Conservation (phyloP, 2,797 vertebrate genomes). For the Smutsia temminckii region DNA sequence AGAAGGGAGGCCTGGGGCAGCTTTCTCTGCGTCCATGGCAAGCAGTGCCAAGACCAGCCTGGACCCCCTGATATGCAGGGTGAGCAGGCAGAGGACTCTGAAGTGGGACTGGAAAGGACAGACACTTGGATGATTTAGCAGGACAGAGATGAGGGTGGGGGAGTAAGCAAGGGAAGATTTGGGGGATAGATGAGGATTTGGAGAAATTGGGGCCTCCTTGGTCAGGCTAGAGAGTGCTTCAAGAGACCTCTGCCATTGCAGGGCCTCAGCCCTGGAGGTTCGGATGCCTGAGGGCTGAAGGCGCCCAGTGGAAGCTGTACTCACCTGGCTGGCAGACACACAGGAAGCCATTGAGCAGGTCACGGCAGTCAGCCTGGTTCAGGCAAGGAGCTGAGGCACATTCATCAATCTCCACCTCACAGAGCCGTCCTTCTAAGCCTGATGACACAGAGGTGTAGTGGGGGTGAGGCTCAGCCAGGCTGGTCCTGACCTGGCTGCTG, state of each 20-base stretch:
- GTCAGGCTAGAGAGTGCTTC: neutral
- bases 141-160: neutral
- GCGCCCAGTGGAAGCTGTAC: neutral
- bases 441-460: neutral
- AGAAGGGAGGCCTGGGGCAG: neutral
- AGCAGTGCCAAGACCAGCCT: neutral
- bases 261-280: neutral
- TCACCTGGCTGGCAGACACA: conserved; percentile 77
- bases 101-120: neutral
- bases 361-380: conserved; percentile 68
- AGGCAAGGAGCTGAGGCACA: conserved; percentile 78
- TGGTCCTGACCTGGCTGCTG: too few species aligned
- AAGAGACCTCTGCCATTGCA: neutral
- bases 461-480: neutral
- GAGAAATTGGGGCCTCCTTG: neutral
- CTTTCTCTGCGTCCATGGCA: neutral
- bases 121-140: neutral
- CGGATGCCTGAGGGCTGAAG: too few species aligned
- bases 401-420: conserved; percentile 71
- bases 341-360: conserved; percentile 56
- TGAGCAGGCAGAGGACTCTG: neutral
- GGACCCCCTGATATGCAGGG: neutral
- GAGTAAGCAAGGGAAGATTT: neutral
- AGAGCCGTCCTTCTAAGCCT: conserved; percentile 75
- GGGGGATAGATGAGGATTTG: neutral